Conservation (phyloP, 2,888 invertebrate species). For the Ptychoptera contaminata region DNA sequence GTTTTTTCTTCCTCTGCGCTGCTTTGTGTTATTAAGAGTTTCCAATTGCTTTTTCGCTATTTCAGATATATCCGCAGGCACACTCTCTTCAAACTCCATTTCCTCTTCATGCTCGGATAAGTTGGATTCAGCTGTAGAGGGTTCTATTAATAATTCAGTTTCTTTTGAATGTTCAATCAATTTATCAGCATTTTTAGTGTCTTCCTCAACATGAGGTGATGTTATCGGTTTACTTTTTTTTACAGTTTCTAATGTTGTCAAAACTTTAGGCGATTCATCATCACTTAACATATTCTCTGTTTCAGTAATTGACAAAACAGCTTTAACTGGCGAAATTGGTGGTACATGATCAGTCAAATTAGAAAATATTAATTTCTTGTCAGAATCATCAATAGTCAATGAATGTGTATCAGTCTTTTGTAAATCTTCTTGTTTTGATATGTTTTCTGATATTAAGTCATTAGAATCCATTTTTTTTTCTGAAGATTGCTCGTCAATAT, state of each 20-base stretch:
- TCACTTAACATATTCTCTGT: background rate
- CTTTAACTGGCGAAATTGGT: background rate
- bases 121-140: background rate
- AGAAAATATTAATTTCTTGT: no score
- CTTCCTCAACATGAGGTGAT: background rate
- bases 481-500: no score
- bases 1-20: no score
- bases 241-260: background rate
- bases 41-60: conserved; percentile 3
- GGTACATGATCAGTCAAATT: no score
- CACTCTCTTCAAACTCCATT: background rate
- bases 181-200: background rate
- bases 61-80: background rate
- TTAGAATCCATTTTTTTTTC: no score
- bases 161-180: background rate
- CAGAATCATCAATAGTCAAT: no score
- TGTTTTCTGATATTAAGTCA: no score
- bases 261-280: conserved; percentile 1
- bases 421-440: no score
- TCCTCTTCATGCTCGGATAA: background rate
- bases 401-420: no score
- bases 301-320: background rate
- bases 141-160: background rate
- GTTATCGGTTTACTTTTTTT: background rate
- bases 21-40: background rate